Percentiles rank a stretch among this genome's conserved stretches.
phyloP scores from a whole-genome alignment of 2,113 vertebrate species.

The Prionailurus viverrinus region DNA sequence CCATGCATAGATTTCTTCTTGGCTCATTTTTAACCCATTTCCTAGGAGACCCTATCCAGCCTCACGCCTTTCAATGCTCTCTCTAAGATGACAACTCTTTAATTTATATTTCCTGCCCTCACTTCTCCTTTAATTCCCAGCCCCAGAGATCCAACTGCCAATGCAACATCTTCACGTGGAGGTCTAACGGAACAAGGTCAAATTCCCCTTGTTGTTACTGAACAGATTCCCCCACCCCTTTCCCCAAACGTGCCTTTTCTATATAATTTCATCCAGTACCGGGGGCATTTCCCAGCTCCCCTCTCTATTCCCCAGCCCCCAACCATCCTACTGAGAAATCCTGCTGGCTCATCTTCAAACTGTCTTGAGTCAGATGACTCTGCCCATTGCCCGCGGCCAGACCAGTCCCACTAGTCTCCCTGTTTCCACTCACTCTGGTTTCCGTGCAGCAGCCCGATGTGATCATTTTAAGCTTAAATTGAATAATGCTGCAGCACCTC shows the following conservation, averaged over 20 bases:
- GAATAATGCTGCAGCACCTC: neutral
- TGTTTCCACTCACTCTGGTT: neutral
- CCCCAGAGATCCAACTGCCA: neutral
- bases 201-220: neutral
- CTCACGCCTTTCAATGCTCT: neutral
- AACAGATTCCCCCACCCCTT: too few species aligned
- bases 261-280: rapidly evolving
- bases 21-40: neutral
- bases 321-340: neutral
- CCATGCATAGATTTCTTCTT: neutral
- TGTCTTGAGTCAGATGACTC: neutral
- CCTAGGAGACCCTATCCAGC: neutral
- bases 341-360: neutral
- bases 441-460: neutral
- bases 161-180: too few species aligned
- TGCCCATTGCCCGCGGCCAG: neutral
- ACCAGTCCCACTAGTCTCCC: neutral
- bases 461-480: too few species aligned
- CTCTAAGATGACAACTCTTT: neutral
- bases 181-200: neutral
- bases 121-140: neutral
- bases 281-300: neutral
- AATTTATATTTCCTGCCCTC: too few species aligned
- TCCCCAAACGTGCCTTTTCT: neutral
- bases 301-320: neutral